A percentile compares a stretch with the other conserved stretches of the same genome.
Conservation (phyloP, 2,113 vertebrate genomes). For the Bolborhynchus lineola region DNA sequence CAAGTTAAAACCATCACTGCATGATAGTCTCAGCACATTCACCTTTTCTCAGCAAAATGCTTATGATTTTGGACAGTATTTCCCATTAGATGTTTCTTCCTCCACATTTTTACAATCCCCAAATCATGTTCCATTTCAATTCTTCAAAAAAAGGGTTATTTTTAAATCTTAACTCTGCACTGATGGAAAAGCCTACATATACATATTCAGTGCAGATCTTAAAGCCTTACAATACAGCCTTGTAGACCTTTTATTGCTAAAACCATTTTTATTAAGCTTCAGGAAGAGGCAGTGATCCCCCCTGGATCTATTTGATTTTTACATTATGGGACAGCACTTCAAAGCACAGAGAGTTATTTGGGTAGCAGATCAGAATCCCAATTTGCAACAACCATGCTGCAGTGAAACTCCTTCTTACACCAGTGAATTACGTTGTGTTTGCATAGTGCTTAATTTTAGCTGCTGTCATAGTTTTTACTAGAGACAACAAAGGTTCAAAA, state of each 20-base stretch:
- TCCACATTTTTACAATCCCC: background rate
- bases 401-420: background rate
- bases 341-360: background rate
- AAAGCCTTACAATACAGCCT: background rate
- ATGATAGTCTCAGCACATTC: background rate
- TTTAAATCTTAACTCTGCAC: background rate
- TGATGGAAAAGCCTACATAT: background rate
- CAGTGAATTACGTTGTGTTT: background rate
- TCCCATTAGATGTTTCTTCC: constrained; percentile 29
- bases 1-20: background rate
- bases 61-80: constrained; percentile 24
- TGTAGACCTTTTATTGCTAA: background rate
- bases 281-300: background rate
- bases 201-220: background rate
- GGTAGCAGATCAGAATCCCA: background rate
- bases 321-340: background rate
- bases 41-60: background rate
- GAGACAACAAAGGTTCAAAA: background rate
- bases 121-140: background rate
- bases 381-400: background rate
- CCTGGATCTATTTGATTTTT: background rate
- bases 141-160: background rate
- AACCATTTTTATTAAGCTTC: background rate
- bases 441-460: constrained; percentile 1
- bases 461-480: background rate